Percentiles rank a stretch among this genome's conserved stretches.
Conservation (phyloP, 2,888 invertebrate genomes). For the Morpho helenor region DNA sequence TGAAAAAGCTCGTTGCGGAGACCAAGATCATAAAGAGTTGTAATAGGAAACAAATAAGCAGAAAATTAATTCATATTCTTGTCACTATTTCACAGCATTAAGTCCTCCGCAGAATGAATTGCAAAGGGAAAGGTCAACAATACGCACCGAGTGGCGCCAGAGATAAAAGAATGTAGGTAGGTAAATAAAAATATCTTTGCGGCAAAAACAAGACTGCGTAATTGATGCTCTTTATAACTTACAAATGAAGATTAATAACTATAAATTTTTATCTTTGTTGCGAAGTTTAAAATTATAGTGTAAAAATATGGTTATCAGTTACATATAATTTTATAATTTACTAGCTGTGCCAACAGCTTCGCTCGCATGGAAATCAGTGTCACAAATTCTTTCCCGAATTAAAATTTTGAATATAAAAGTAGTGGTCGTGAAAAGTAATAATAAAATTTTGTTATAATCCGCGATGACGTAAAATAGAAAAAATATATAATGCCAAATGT, state of each 20-base stretch:
- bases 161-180: constrained; percentile 24
- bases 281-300: constrained; percentile 2
- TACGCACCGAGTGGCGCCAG: constrained; percentile 24
- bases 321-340: not conserved
- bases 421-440: no score
- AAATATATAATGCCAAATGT: no score
- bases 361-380: no score
- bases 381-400: no score
- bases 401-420: no score
- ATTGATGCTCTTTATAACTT: constrained; percentile 15
- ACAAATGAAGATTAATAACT: constrained; percentile 11
- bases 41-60: no score
- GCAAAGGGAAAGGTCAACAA: constrained; percentile 26
- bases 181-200: constrained; percentile 22
- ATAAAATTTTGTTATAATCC: no score
- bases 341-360: no score
- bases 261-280: constrained; percentile 4
- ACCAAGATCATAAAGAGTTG: no score
- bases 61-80: no score
- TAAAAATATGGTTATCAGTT: not conserved
- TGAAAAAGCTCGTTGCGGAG: no score
- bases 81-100: not conserved
- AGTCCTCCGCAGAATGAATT: constrained; percentile 8
- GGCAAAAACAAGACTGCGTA: constrained; percentile 18
- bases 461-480: no score